These are phyloP conservation scores for Pachycephala philippinensis DNA, from an alignment of 2,113 vertebrate genomes.

Conservation along the genomic window DNA sequence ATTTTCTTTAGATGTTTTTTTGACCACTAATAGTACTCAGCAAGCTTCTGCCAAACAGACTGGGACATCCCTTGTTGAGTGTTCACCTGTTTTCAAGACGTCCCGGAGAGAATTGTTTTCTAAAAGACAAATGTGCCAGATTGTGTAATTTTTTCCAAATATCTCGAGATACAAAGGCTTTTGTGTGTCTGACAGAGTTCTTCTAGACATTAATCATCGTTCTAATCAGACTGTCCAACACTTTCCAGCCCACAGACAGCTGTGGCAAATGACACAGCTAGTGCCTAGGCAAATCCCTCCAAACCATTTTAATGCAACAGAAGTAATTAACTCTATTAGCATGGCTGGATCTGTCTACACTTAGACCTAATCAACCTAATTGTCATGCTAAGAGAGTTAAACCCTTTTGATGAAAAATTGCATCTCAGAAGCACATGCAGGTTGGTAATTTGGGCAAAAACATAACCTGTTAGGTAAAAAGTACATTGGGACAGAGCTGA, in stretches of 20 bases:
- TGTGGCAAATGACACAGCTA: slow-evolving; percentile 23
- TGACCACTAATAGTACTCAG: neutral
- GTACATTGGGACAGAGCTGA: neutral
- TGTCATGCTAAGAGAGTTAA: slow-evolving; percentile 1
- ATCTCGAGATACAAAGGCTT: neutral
- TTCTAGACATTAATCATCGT: neutral
- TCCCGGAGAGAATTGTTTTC: neutral
- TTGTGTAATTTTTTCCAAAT: neutral
- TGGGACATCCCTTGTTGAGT: neutral
- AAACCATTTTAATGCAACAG: neutral
- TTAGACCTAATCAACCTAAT: slow-evolving; percentile 34
- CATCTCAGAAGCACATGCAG: neutral
- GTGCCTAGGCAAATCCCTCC: slow-evolving; percentile 4
- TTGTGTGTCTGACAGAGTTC: neutral
- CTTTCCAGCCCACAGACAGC: neutral
- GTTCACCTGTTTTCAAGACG: slow-evolving; percentile 9
- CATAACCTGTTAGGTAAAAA: neutral
- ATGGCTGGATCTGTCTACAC: neutral
- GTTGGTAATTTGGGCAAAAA: neutral
- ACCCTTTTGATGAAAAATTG: neutral
- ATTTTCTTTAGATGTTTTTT: neutral
- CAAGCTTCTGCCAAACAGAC: neutral
- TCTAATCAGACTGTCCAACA: slow-evolving; percentile 5
- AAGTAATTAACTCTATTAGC: slow-evolving; percentile 38
- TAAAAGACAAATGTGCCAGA: neutral